These are phyloP conservation scores for Argya squamiceps DNA, from an alignment of 2,797 vertebrate genomes.

Conservation along the genomic window DNA sequence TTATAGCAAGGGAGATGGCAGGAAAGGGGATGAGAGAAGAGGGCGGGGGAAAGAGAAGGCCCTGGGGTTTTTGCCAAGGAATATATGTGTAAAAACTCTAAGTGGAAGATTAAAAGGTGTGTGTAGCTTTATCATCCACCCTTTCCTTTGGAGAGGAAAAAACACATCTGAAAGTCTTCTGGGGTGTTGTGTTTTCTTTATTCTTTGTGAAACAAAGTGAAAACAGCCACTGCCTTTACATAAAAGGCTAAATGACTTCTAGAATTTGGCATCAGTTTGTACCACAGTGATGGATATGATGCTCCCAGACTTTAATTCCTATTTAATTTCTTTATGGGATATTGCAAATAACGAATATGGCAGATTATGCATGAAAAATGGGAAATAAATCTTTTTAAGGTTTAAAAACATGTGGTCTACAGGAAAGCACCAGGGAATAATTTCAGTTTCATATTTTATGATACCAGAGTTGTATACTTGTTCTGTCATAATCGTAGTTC, in stretches of 20 bases:
- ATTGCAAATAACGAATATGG: conserved; percentile 67
- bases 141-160: conserved; percentile 40
- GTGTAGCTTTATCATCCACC: conserved; percentile 62
- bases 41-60: conserved; percentile 54
- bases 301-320: conserved; percentile 64
- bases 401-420: conserved; percentile 40
- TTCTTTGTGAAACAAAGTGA: conserved; percentile 35
- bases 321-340: conserved; percentile 71
- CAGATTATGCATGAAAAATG: conserved; percentile 61
- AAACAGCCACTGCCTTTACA: conserved; percentile 25
- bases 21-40: conserved; percentile 69
- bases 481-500: not conserved
- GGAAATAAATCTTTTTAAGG: conserved; percentile 65
- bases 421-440: conserved; percentile 41
- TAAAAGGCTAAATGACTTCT: conserved; percentile 18
- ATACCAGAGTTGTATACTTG: conserved; percentile 19
- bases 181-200: conserved; percentile 50
- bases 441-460: conserved; percentile 37
- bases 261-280: conserved; percentile 43
- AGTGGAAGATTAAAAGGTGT: conserved; percentile 71
- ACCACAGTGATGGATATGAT: conserved; percentile 56
- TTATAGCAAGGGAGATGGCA: conserved; percentile 76
- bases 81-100: conserved; percentile 62
- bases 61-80: conserved; percentile 69
- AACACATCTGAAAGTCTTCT: conserved; percentile 56